phyloP scores from a whole-genome alignment of 2,888 invertebrate species.

The Prenolepis imparis region DNA sequence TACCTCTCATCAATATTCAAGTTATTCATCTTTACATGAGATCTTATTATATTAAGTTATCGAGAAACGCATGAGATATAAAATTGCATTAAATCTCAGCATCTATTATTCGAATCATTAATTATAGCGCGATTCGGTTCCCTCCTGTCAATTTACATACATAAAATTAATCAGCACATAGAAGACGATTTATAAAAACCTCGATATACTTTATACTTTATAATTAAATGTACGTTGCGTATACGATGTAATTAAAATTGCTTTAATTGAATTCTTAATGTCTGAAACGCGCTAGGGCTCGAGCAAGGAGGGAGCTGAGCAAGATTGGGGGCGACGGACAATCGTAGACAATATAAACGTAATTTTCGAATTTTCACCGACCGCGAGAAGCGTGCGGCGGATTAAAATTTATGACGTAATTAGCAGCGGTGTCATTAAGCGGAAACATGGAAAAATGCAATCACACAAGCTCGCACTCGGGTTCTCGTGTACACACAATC shows the following conservation, averaged over 20 bases:
- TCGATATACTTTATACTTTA: neutral
- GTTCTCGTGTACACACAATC: slow-evolving; percentile 45
- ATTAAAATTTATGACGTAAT: slow-evolving; percentile 73
- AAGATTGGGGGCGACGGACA: slow-evolving; percentile 13
- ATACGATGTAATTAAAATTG: slow-evolving; percentile 20
- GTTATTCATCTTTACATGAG: neutral
- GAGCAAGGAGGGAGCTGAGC: neutral
- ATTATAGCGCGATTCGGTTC: neutral
- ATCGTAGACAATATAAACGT: slow-evolving; percentile 28
- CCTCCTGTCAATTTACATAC: neutral
- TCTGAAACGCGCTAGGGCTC: slow-evolving; percentile 46
- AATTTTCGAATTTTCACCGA: slow-evolving; percentile 31
- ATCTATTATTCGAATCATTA: neutral
- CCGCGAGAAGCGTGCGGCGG: slow-evolving; percentile 18
- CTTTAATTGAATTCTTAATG: slow-evolving; percentile 66
- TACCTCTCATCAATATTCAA: neutral
- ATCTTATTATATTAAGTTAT: slow-evolving; percentile 1
- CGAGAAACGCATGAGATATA: neutral
- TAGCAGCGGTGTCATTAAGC: slow-evolving; percentile 66
- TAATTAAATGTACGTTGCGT: neutral
- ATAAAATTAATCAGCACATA: neutral
- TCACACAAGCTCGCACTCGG: slow-evolving; percentile 44
- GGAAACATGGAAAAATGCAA: slow-evolving; percentile 55
- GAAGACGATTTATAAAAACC: neutral
- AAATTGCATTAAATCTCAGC: neutral